Conservation (phyloP, 1,140 invertebrate species). For the Brachionus rotundiformis region DNA sequence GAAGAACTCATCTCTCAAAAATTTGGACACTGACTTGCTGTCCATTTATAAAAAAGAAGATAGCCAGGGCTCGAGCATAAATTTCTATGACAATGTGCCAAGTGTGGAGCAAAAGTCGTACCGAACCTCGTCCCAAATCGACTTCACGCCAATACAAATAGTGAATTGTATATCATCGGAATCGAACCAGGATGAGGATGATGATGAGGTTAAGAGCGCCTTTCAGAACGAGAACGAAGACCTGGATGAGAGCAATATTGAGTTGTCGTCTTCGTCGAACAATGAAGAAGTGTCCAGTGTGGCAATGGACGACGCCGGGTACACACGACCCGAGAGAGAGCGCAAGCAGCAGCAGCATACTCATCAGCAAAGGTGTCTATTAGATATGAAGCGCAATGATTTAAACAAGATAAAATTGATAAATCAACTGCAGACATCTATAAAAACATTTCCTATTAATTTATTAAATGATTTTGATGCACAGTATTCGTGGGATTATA, state of each 20-base stretch:
- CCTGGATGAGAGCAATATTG: constrained; percentile 29
- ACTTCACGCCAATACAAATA: constrained; percentile 37
- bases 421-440: constrained; percentile 31
- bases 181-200: constrained; percentile 30
- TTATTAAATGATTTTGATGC: constrained; percentile 32
- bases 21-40: constrained; percentile 24
- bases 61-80: constrained; percentile 26
- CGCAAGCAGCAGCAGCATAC: background rate
- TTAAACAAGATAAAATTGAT: constrained; percentile 29
- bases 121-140: background rate
- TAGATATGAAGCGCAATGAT: constrained; percentile 31
- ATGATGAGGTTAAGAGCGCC: constrained; percentile 8
- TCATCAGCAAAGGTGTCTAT: background rate
- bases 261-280: constrained; percentile 8
- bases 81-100: constrained; percentile 39
- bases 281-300: constrained; percentile 23
- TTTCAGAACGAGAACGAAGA: constrained; percentile 34
- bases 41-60: constrained; percentile 42
- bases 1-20: constrained; percentile 24
- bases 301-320: background rate
- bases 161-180: constrained; percentile 1
- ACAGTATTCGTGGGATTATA: constrained; percentile 44
- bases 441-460: constrained; percentile 19
- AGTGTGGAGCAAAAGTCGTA: background rate
- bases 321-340: background rate